Evolutionary conservation across 1,140 invertebrate genomes (phyloP), one percentile per base, ranked within the genome.

Genomic region (Danaus melanippus): DNA sequence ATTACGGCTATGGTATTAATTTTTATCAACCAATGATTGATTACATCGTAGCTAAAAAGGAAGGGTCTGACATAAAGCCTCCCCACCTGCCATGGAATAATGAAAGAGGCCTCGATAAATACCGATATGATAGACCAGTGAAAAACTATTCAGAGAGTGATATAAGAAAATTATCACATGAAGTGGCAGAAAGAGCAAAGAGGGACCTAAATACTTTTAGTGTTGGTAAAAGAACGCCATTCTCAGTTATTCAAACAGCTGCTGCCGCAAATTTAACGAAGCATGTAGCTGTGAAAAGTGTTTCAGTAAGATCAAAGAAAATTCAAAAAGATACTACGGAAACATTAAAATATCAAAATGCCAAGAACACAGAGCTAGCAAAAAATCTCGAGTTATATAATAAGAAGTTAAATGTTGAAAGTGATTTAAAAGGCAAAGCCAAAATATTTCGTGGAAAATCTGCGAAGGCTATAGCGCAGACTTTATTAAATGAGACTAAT

Each of bases 1-100:
- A 95, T 83, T 95, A 95, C 81, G 91, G 91, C 41, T 93, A 92
- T 62, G 93, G 92, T 6, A 93, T 94, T 50, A 93, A 94, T 72
- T 94, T 90, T 76, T 95, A 95, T 78, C 92, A 94, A 71, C 93
- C 93, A 9, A 94, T 95, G 93, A 91, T 95, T 57, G 93, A 95
- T 71, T 94, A 94, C 66, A 90, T 95, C 53, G 91, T 93, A 66
- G 86, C 84, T 12, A 90, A 89, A 74, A 76, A 87, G 72, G 65
- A 86, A 65, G 86, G 89, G 52, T 50, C 76, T 46, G 55, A 79
- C 50, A 66, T 76, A 42, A 86, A 88, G 58, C 75, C 88, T 12
- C 92, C 92, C 43, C 90, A 92, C 74, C 84, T 95, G 54, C 93
- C 93, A 8, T 93, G 91, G 91, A 89, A 90, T 2, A 92, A 94